These are phyloP conservation scores for Choloepus didactylus DNA, from an alignment of 2,797 vertebrate genomes.

Conservation along the genomic window DNA sequence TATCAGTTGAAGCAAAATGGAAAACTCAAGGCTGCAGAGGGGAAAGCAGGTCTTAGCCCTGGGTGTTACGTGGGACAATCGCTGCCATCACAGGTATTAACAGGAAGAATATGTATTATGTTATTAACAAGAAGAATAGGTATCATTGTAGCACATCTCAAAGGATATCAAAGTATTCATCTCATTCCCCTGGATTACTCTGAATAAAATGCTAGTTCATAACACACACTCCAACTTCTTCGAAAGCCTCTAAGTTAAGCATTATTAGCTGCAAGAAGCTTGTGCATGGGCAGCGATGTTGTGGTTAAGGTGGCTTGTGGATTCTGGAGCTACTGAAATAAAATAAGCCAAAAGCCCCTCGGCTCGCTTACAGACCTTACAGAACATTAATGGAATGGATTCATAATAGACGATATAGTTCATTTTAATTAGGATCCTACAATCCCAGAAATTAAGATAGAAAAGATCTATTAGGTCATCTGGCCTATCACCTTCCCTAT, in stretches of 20 bases:
- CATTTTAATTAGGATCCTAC: slow-evolving; percentile 77
- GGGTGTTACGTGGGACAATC: neutral
- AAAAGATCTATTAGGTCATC: slow-evolving; percentile 69
- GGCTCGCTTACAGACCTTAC: slow-evolving; percentile 33
- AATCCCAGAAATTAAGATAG: slow-evolving; percentile 67
- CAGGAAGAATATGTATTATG: no score
- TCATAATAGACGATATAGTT: slow-evolving; percentile 74
- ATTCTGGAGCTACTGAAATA: neutral
- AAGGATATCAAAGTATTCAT: neutral
- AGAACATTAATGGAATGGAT: slow-evolving; percentile 50
- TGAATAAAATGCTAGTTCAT: neutral
- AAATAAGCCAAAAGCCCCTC: neutral
- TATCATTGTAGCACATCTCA: neutral
- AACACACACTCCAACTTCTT: neutral
- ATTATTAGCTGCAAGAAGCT: neutral
- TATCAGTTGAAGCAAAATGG: neutral
- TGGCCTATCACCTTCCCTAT: slow-evolving; percentile 59
- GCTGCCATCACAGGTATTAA: neutral
- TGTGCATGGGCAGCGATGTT: fast-evolving
- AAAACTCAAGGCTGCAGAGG: neutral
- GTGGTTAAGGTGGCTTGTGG: neutral
- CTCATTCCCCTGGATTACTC: neutral
- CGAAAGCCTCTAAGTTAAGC: neutral
- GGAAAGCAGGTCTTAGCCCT: neutral
- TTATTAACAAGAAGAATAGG: neutral